Base-by-base conservation (phyloP, 2,797 vertebrate genomes). In the Acrocephalus scirpaceus region DNA sequence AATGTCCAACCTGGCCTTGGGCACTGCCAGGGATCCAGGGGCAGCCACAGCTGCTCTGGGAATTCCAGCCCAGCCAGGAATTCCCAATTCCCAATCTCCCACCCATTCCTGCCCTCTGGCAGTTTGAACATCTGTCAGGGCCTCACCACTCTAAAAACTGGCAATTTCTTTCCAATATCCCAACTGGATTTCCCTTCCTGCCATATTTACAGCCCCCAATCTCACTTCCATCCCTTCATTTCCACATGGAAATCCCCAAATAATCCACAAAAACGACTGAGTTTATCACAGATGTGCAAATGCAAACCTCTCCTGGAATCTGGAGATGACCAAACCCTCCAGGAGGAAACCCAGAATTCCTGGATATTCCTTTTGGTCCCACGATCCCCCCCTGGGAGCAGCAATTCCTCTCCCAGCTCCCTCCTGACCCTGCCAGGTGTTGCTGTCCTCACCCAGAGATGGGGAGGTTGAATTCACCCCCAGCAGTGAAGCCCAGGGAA, bases 211-310 rank as follows among this genome's bases (percentile, higher is more conserved):
- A 64, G 47, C 42, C 30, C 50, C 40, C 51, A 15, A 0, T 5
- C 13, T 53, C 44, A 27, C 22, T 16, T n/a, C 58, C 18, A 19
- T 16, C 13, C 23, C 14, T 3, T 4, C 11, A 23, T 4, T n/a
- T n/a, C 29, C 56, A 7, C 3, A 1, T 5, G 10, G 51, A 70
- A 57, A 69, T 1, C 15, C 3, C 19, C 30, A 71, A 42, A 64
- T 6, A 51, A 42, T 1, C 27, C 19, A 4, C 3, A 36, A 10
- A 19, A 71, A 2, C 4, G 0, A 4, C 0, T 32, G 30, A 47
- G 5, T 0, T 76, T 13, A 7, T 36, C 26, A 23, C 7, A 11
- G 14, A 13, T 3, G 5, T 12, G 16, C 29, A 70, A 34, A 34
- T 34, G 56, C 21, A 57, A 29, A 10, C 5, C 77, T 30, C 45